phyloP scores from a whole-genome alignment of 2,797 vertebrate genomes.

The Acanthurus leucopareius region DNA sequence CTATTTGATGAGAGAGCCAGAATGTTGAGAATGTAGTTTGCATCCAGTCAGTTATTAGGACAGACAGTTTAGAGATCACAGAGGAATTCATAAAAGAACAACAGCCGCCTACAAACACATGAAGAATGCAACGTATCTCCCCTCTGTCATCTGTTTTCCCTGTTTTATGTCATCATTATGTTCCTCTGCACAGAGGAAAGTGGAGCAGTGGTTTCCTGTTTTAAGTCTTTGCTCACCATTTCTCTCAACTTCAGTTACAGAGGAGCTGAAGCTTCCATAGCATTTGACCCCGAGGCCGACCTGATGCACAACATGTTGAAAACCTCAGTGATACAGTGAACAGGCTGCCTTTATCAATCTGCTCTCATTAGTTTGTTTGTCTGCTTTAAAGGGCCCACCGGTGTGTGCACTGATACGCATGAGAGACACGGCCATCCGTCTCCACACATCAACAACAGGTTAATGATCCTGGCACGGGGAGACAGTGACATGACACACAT shows the following conservation, averaged over 20 bases:
- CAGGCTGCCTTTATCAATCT: constrained; percentile 19
- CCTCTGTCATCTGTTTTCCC: not conserved
- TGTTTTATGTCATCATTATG: constrained; percentile 11
- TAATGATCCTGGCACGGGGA: constrained; percentile 29
- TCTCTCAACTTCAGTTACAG: constrained; percentile 10
- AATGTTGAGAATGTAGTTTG: constrained; percentile 16
- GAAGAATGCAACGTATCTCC: constrained; percentile 11
- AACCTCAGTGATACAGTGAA: not conserved
- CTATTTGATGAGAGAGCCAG: constrained; percentile 35
- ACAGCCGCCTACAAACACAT: constrained; percentile 18
- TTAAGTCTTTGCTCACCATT: not conserved
- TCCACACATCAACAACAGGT: constrained; percentile 56
- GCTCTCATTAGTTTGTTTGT: constrained; percentile 34
- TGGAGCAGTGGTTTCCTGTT: not conserved
- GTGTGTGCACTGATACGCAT: not conserved
- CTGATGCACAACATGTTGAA: not conserved
- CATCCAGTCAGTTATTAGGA: constrained; percentile 34
- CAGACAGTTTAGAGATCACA: constrained; percentile 35
- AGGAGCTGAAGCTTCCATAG: constrained; percentile 9
- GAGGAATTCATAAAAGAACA: not conserved
- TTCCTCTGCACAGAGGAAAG: constrained; percentile 4
- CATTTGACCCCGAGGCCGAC: constrained; percentile 5
- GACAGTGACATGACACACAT: constrained; percentile 21
- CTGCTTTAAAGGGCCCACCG: not conserved
- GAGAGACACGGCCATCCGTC: constrained; percentile 24